Base-by-base conservation (phyloP, 2,113 vertebrate genomes). In the Ciconia stormi region DNA sequence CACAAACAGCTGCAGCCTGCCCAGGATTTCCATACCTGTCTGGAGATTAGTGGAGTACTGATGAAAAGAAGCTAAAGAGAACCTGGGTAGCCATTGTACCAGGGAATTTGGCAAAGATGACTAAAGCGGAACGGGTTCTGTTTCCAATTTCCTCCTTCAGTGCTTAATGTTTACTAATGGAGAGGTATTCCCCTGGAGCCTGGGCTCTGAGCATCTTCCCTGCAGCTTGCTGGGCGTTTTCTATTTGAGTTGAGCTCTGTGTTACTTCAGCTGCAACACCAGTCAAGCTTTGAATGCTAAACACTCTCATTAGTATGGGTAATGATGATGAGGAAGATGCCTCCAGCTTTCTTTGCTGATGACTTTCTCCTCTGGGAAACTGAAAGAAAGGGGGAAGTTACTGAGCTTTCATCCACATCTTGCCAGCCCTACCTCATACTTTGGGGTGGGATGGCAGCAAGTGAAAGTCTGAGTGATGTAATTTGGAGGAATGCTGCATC, bases 141-240 rank as follows among this genome's bases (percentile, higher is more conserved):
- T 73, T 97, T 95, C 77, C 91, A 58, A 93, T 96, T 93, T 94
- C 38, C 36, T 78, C 56, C 62, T 92, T 91, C 69, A 67, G 52
- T 89, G 81, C 55, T 65, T 93, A 82, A 92, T 95, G 87, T 73
- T 95, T 80, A 82, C 78, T 81, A 81, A 93, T 55, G 69, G 88
- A 83, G 82, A 88, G 59, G 32, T 47, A 66, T 80, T 94, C 82
- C 66, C 70, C 61, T 38, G 84, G 84, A 82, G 81, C 77, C 61
- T 49, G 46, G 50, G 49, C 71, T 91, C 63, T 47, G 56, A 91
- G 71, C 67, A 90, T 89, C 91, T 93, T 91, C 49, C 44, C 71
- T 76, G 87, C 52, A 87, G 71, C 40, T 86, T 72, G 56, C 62
- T 91, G 69, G 52, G 42, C 1, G 29, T 82, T 30, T 84, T 73